Evolutionary conservation across 92 coral and sea anemone species (phyloP), one percentile per base, ranked within the genome.

Genomic region (Pocillopora meandrina): DNA sequence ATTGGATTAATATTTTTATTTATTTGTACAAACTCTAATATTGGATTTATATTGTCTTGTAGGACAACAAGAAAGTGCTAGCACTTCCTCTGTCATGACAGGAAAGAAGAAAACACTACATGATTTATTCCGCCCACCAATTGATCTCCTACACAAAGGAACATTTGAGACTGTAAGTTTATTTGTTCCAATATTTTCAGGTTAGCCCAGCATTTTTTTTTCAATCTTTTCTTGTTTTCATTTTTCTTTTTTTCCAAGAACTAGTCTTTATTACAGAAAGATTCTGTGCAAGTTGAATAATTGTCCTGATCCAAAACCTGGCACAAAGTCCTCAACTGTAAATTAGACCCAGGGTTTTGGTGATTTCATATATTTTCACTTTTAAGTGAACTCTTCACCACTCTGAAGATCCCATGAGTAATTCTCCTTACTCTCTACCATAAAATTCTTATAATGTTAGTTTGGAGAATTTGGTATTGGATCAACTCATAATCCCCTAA

Each of bases 101-200:
- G 86, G 86, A 69, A 96, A 96, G 90, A 87, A 87, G 87, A 92
- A 90, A 68, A 96, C 98, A 35, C 84, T 96, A 56, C 96, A 96
- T 76, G 98, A 96, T 71, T 92, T 96, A 72, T 96, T 96, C 77
- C 84, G 98, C 84, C 98, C 98, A 16, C 98, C 98, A 4, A 91
- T 96, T 21, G 98, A 96, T 67, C 87, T 96, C 19, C 90, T 96
- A 62, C 98, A 96, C 76, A 96, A 96, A 84, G 98, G 98, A 72
- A 96, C 98, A 66, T 96, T 96, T 90, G 98, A 96, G 81, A 96
- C 98, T 61, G 98, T 96, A 82, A 95, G 91, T 71, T 18, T 75
- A 1, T 12, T 19, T 12, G 26, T 15, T 75, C 1, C 14, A 3
- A 17, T 2, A n/a, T 14, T 55, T 75, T 56, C n/a, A 56, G 26